Conservation (phyloP, 2,797 vertebrate species). For the Chrysocyon brachyurus region DNA sequence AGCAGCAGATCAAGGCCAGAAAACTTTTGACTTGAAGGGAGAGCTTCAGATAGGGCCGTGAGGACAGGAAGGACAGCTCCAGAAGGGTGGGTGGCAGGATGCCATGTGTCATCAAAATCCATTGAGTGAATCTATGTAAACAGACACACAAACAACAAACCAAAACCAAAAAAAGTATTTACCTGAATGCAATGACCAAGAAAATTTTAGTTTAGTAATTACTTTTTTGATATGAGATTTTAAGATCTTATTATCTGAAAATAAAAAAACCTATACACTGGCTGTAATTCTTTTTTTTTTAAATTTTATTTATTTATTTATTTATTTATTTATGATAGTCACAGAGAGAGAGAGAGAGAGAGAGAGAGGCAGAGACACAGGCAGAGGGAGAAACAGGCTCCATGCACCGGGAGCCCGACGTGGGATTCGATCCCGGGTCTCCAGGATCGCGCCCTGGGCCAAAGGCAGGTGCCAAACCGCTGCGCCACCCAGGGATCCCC, state of each 20-base stretch:
- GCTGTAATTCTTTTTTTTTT: background rate
- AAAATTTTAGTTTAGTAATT: constrained; percentile 37
- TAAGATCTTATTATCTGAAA: constrained; percentile 1
- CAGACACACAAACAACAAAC: background rate
- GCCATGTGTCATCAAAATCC: constrained; percentile 98
- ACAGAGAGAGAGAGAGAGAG: no score
- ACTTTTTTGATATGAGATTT: background rate
- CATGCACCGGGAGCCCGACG: no score
- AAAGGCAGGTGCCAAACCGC: no score
- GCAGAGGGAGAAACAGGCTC: no score
- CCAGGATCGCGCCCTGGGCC: no score
- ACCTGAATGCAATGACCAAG: background rate
- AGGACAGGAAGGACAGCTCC: constrained; percentile 94
- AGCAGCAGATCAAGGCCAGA: constrained; percentile 95
- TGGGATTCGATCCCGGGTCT: no score
- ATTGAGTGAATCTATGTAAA: constrained; percentile 94
- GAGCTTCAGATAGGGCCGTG: constrained; percentile 92
- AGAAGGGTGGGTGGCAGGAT: constrained; percentile 97
- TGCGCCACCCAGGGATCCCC: no score
- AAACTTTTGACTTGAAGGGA: constrained; percentile 87
- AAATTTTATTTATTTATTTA: no score
- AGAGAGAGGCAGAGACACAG: no score
- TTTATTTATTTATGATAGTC: no score
- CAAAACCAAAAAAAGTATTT: background rate
- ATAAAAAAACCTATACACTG: constrained; percentile 3